These are phyloP conservation scores for Crossaster papposus DNA, from an alignment of 53 echinoderm and acorn worm species.

Conservation along the genomic window DNA sequence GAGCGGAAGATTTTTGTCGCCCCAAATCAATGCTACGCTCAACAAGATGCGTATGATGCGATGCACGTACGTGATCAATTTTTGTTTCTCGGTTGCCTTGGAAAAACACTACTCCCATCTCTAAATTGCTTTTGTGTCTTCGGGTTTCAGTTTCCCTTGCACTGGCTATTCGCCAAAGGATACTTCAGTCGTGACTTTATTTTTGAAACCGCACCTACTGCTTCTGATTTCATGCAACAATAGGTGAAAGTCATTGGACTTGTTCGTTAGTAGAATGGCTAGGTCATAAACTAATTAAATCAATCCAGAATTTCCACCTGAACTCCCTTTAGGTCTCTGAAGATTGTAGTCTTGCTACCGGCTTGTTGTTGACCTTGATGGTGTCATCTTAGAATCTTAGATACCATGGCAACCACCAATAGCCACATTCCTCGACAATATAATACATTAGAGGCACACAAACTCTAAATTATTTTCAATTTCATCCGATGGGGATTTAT, in stretches of 20 bases:
- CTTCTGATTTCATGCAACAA: not conserved
- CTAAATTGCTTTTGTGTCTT: not conserved
- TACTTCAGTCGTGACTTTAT: not conserved
- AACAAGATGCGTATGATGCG: conserved; percentile 7
- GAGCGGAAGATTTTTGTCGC: conserved; percentile 51
- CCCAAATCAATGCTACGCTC: conserved; percentile 36
- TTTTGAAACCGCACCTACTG: not conserved
- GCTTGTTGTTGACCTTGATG: no score
- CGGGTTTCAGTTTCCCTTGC: not conserved
- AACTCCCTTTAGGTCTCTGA: no score
- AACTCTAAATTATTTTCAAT: no score
- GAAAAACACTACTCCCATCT: not conserved
- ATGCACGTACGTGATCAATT: conserved; percentile 39
- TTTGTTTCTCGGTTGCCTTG: not conserved
- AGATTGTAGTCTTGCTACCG: no score
- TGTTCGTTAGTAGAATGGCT: not conserved
- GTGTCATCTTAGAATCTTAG: no score
- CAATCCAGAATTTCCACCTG: no score
- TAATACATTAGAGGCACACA: no score
- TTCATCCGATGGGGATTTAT: no score
- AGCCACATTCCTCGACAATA: no score
- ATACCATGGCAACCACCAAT: no score
- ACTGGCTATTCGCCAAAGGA: not conserved
- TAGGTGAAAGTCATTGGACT: not conserved
- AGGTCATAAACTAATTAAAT: no score